These are phyloP conservation scores for Hedychridium roseum DNA, from an alignment of 2,888 invertebrate genomes.

Conservation along the genomic window DNA sequence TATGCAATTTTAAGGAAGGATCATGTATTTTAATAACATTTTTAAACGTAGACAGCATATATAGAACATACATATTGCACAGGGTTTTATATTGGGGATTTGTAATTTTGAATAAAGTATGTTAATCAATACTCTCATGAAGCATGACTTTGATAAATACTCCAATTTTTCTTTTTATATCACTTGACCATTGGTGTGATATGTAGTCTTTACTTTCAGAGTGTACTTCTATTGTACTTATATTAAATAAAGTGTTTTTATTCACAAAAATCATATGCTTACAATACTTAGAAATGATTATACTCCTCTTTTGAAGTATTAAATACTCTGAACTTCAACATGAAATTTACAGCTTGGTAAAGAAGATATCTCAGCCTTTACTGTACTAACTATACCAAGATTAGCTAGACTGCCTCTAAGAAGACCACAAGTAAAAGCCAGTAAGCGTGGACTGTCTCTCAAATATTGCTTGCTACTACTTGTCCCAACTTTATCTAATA, in stretches of 20 bases:
- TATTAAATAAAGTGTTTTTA: neutral
- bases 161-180: neutral
- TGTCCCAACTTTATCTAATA: conserved; percentile 78
- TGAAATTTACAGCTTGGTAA: conserved; percentile 95
- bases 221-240: too few species aligned
- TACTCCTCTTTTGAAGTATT: conserved; percentile 9
- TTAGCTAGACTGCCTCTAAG: conserved; percentile 95
- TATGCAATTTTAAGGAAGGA: too few species aligned
- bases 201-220: too few species aligned
- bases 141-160: neutral
- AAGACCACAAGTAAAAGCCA: conserved; percentile 95
- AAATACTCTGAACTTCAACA: conserved; percentile 80
- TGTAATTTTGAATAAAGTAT: conserved; percentile 1
- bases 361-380: conserved; percentile 92
- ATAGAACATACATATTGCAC: too few species aligned
- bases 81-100: too few species aligned
- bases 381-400: conserved; percentile 90
- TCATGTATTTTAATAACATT: too few species aligned
- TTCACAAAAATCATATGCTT: neutral
- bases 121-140: conserved; percentile 1
- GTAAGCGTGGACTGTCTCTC: conserved; percentile 87
- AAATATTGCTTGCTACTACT: conserved; percentile 91
- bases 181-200: too few species aligned
- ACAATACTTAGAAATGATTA: neutral
- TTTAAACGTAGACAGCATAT: too few species aligned